These are phyloP conservation scores for Crocodylus rhombifer DNA, from an alignment of 2,797 vertebrate species.

Conservation along the genomic window DNA sequence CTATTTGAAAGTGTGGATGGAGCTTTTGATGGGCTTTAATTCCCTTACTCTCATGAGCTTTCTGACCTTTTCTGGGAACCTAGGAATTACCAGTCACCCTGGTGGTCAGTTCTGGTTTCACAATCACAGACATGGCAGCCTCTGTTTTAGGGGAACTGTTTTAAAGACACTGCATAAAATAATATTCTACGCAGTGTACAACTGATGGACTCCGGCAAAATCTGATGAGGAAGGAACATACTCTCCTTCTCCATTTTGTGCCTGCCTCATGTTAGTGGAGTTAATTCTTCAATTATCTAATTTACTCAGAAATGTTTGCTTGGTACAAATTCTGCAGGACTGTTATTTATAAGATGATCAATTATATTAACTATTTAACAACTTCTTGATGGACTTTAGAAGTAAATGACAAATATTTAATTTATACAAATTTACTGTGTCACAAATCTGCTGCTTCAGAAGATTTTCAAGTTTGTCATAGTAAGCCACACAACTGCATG, in stretches of 20 bases:
- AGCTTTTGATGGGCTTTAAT: neutral
- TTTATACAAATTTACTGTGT: neutral
- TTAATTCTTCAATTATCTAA: neutral
- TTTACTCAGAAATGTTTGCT: neutral
- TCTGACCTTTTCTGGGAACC: neutral
- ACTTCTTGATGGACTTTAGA: neutral
- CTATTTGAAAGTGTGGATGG: accelerated
- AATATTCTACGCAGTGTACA: neutral
- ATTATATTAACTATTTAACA: neutral
- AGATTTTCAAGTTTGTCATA: neutral
- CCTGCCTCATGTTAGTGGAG: neutral
- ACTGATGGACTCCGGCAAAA: neutral
- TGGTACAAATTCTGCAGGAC: neutral
- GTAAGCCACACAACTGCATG: neutral
- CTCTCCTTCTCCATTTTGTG: accelerated
- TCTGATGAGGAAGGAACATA: neutral
- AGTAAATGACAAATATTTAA: neutral
- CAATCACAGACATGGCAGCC: neutral
- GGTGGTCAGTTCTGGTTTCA: neutral
- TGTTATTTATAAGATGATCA: neutral
- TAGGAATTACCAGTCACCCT: neutral
- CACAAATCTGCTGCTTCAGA: neutral
- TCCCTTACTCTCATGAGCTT: neutral
- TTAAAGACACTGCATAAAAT: neutral
- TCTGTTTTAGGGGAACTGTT: neutral